Conservation (phyloP, 2,113 vertebrate genomes). For the Oenanthe oenanthe region DNA sequence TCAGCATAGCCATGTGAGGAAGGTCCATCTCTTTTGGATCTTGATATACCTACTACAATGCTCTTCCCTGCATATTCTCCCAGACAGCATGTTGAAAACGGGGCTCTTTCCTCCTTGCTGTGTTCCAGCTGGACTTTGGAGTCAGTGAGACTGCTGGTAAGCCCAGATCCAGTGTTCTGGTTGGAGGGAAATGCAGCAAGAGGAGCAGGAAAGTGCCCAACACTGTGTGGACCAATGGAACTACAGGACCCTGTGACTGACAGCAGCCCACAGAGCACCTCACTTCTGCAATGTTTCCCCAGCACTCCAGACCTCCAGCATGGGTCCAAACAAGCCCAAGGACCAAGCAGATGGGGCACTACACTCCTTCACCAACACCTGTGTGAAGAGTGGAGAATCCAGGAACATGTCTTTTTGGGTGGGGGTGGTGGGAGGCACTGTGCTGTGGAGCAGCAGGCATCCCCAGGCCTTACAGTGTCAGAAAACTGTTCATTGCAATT, state of each 20-base stretch:
- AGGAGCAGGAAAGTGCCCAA: not conserved
- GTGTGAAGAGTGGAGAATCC: not conserved
- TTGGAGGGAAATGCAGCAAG: not conserved
- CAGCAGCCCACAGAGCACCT: not conserved
- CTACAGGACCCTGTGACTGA: not conserved
- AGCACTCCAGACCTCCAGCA: not conserved
- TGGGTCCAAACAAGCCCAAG: accelerated
- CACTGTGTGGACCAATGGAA: accelerated
- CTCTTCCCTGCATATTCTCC: not conserved
- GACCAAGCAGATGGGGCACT: accelerated
- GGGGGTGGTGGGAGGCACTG: not conserved
- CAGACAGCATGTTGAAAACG: accelerated
- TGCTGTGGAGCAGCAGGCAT: not conserved
- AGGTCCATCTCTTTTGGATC: not conserved
- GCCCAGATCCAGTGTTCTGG: not conserved
- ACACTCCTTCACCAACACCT: not conserved
- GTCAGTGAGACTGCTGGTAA: not conserved
- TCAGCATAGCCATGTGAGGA: not conserved
- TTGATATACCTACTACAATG: not conserved
- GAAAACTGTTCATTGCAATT: not conserved
- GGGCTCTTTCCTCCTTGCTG: not conserved
- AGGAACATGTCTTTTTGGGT: not conserved
- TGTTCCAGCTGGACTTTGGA: not conserved
- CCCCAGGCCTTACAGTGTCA: not conserved
- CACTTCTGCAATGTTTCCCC: not conserved